These are phyloP conservation scores for Heterocephalus glaber DNA, from an alignment of 2,113 vertebrate species.

Conservation along the genomic window DNA sequence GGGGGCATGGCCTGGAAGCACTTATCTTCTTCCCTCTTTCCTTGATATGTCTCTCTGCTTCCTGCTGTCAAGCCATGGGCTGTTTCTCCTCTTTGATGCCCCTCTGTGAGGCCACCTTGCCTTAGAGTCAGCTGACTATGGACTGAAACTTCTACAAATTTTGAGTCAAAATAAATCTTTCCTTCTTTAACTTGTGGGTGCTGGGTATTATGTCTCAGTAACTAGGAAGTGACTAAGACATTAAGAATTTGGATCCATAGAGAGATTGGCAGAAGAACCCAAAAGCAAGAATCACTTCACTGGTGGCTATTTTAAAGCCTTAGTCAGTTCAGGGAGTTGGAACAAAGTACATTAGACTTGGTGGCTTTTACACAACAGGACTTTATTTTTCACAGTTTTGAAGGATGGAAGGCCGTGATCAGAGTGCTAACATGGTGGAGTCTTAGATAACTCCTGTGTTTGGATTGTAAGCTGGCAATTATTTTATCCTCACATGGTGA, in stretches of 20 bases:
- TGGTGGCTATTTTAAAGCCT: not conserved
- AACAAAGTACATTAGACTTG: not conserved
- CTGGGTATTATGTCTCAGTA: not conserved
- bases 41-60: not conserved
- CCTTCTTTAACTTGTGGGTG: not conserved
- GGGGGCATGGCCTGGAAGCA: not conserved
- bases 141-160: not conserved
- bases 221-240: not conserved
- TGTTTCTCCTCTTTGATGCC: not conserved
- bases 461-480: not conserved
- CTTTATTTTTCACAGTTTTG: not conserved
- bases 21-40: not conserved
- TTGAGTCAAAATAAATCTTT: not conserved
- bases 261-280: not conserved
- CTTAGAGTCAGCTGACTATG: not conserved
- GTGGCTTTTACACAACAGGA: not conserved
- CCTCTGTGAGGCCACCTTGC: not conserved
- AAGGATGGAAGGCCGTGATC: rapidly evolving
- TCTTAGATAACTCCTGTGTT: not conserved
- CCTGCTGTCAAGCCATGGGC: not conserved
- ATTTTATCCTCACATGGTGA: not conserved
- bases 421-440: not conserved
- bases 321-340: not conserved
- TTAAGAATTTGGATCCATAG: not conserved
- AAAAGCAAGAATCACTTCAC: not conserved